phyloP scores from a whole-genome alignment of 2,888 invertebrate species.

The Pachycephus smyrnensis region DNA sequence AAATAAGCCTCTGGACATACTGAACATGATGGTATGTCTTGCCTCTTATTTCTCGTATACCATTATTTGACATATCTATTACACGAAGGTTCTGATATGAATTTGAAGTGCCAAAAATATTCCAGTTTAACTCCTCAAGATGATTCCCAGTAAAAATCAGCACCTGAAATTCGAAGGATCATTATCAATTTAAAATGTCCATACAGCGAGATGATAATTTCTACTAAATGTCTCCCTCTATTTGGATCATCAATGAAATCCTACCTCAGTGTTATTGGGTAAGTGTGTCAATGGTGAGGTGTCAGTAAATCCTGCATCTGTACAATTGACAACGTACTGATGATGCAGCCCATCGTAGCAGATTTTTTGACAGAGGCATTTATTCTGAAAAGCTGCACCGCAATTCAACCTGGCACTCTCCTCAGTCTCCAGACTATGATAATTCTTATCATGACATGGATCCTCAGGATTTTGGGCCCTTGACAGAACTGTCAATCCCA shows the following conservation, averaged over 20 bases:
- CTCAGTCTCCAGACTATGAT: constrained; percentile 53
- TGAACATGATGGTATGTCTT: constrained; percentile 81
- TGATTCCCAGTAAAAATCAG: constrained; percentile 80
- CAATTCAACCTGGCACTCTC: constrained; percentile 55
- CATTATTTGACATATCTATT: constrained; percentile 81
- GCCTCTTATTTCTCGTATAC: constrained; percentile 78
- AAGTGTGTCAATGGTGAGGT: constrained; percentile 73
- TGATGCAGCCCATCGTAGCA: constrained; percentile 67
- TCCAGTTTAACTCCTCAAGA: constrained; percentile 75
- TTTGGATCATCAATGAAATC: background rate
- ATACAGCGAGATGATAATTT: background rate
- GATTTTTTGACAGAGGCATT: constrained; percentile 71
- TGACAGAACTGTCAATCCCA: constrained; percentile 24
- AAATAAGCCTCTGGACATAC: constrained; percentile 75
- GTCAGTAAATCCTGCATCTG: constrained; percentile 72
- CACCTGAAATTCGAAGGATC: constrained; percentile 59
- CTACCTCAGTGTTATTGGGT: constrained; percentile 74
- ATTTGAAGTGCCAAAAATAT: constrained; percentile 77
- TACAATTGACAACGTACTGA: constrained; percentile 79
- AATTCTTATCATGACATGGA: constrained; percentile 49
- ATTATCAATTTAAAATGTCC: background rate
- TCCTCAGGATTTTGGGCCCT: constrained; percentile 30
- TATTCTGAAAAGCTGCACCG: constrained; percentile 66
- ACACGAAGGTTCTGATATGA: constrained; percentile 72
- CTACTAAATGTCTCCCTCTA: background rate